Conservation (phyloP, 2,113 vertebrate species). For the Spea multiplicata region DNA sequence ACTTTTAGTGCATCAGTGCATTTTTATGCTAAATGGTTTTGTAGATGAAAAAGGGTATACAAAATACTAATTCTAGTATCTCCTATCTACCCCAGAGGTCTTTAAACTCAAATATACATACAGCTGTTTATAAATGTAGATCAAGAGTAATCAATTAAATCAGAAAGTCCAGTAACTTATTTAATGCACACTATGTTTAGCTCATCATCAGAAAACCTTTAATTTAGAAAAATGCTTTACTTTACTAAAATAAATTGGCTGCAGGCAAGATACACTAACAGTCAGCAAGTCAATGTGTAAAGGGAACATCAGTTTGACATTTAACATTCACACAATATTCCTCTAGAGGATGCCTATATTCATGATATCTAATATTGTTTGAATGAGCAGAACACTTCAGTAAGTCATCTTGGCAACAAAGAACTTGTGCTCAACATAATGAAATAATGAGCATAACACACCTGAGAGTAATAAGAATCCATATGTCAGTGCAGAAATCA, state of each 20-base stretch:
- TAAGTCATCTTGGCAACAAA: not conserved
- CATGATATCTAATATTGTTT: slow-evolving; percentile 15
- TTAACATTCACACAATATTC: slow-evolving; percentile 18
- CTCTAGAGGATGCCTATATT: slow-evolving; percentile 4
- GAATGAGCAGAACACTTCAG: not conserved
- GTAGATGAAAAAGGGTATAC: too few species aligned
- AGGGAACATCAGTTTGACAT: slow-evolving; percentile 23
- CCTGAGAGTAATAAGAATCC: not conserved
- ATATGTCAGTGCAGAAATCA: too few species aligned
- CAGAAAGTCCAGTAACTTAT: slow-evolving; percentile 10
- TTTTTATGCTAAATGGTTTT: too few species aligned
- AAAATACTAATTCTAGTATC: too few species aligned
- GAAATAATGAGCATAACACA: not conserved
- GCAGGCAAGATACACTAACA: slow-evolving; percentile 20
- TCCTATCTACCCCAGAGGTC: too few species aligned
- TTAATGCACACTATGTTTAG: slow-evolving; percentile 5
- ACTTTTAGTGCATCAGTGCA: too few species aligned
- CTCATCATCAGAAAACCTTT: slow-evolving; percentile 3
- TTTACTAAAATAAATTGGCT: not conserved
- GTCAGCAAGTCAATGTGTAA: slow-evolving; percentile 5
- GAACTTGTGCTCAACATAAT: not conserved
- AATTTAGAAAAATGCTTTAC: slow-evolving; percentile 10
- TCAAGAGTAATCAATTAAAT: slow-evolving; percentile 9
- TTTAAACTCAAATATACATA: too few species aligned
- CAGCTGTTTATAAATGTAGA: slow-evolving; percentile 2